These are phyloP conservation scores for Prunella himalayana DNA, from an alignment of 2,113 vertebrate genomes.

Conservation along the genomic window DNA sequence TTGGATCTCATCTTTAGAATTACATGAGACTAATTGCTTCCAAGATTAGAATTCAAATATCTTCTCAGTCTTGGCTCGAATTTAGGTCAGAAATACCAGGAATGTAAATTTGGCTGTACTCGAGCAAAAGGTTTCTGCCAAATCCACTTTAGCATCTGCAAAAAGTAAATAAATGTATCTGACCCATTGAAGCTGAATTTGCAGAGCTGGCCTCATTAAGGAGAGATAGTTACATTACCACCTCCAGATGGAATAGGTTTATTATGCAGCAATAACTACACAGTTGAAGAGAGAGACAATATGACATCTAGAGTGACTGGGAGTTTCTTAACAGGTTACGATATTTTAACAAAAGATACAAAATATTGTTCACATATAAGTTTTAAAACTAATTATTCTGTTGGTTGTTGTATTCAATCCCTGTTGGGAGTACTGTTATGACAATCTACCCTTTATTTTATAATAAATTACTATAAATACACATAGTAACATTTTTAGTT, in stretches of 20 bases:
- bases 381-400: not conserved
- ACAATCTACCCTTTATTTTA: not conserved
- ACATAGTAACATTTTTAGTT: not conserved
- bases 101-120: not conserved
- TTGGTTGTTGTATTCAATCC: not conserved
- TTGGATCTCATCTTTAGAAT: not conserved
- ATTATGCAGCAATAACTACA: not conserved
- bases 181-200: not conserved
- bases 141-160: not conserved
- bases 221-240: not conserved
- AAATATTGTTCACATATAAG: not conserved
- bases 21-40: not conserved
- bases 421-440: not conserved
- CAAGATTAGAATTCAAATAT: not conserved
- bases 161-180: not conserved
- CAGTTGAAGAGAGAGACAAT: not conserved
- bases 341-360: not conserved
- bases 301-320: not conserved
- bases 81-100: not conserved
- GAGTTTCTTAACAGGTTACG: not conserved
- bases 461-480: not conserved
- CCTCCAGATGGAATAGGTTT: not conserved
- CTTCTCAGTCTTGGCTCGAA: not conserved
- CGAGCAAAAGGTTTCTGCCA: not conserved
- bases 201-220: not conserved